Conservation (phyloP, 92 coral and sea anemone genomes). For the Porites cylindrica region DNA sequence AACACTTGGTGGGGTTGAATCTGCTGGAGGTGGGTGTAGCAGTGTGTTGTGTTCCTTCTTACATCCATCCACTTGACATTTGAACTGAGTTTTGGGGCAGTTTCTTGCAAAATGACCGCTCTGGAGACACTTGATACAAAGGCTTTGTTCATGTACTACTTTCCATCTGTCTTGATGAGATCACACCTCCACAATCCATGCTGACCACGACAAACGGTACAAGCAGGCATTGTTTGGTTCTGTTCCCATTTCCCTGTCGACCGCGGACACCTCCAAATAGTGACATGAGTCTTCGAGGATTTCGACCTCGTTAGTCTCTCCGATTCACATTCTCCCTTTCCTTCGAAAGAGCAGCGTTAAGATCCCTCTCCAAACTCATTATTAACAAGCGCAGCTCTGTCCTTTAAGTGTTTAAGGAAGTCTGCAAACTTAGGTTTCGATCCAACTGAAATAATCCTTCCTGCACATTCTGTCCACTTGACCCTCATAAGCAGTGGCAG, state of each 20-base stretch:
- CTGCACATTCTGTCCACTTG: slow-evolving; percentile 80
- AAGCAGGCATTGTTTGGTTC: slow-evolving; percentile 24
- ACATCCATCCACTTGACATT: slow-evolving; percentile 49
- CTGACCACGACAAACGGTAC: slow-evolving; percentile 45
- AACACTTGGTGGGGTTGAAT: not conserved
- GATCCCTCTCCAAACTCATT: slow-evolving; percentile 76
- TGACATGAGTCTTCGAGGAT: not conserved
- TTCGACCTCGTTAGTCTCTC: slow-evolving; percentile 12
- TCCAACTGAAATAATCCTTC: slow-evolving; percentile 61
- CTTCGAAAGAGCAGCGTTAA: slow-evolving; percentile 24
- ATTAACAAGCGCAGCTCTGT: slow-evolving; percentile 73
- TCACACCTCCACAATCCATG: slow-evolving; percentile 78
- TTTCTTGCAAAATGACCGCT: slow-evolving; percentile 62
- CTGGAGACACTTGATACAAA: slow-evolving; percentile 39
- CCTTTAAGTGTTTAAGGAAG: slow-evolving; percentile 52
- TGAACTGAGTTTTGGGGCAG: too few relatives aligned
- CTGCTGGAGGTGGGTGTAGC: slow-evolving; percentile 58
- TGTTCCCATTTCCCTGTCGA: slow-evolving; percentile 6
- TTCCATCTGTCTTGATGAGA: slow-evolving; percentile 20
- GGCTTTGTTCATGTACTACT: not conserved
- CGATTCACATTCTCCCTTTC: slow-evolving; percentile 16
- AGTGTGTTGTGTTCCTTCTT: slow-evolving; percentile 60
- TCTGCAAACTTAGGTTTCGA: slow-evolving; percentile 63
- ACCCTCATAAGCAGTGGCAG: slow-evolving; percentile 65
- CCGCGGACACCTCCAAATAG: slow-evolving; percentile 12